Conservation (phyloP, 2,888 invertebrate species). For the Drosophila glabriapex region DNA sequence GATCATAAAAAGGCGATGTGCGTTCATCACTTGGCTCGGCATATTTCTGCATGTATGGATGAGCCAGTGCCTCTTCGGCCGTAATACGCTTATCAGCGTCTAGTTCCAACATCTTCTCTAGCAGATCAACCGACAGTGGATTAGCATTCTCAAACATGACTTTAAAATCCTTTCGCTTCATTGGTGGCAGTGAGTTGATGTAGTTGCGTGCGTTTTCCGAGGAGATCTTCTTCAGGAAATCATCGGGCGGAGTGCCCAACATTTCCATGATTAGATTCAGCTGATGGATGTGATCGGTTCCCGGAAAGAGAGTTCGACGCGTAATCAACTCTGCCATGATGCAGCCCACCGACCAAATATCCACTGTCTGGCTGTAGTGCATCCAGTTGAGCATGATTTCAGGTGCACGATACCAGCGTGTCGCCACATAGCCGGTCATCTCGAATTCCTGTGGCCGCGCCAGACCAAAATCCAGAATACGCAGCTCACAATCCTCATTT, state of each 20-base stretch:
- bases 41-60: slow-evolving; percentile 92
- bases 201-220: slow-evolving; percentile 98
- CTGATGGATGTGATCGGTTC: slow-evolving; percentile 99
- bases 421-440: slow-evolving; percentile 99
- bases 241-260: slow-evolving; percentile 96
- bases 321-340: slow-evolving; percentile 99
- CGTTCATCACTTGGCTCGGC: slow-evolving; percentile 99
- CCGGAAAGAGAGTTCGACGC: slow-evolving; percentile 96
- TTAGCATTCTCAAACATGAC: slow-evolving; percentile 97
- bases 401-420: slow-evolving; percentile 97
- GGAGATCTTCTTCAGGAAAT: slow-evolving; percentile 97
- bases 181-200: slow-evolving; percentile 94
- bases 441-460: slow-evolving; percentile 98
- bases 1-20: slow-evolving; percentile 94
- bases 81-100: slow-evolving; percentile 97
- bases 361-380: slow-evolving; percentile 99
- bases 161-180: slow-evolving; percentile 94
- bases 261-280: slow-evolving; percentile 98
- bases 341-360: slow-evolving; percentile 99
- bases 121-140: slow-evolving; percentile 95
- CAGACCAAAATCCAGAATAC: slow-evolving; percentile 99
- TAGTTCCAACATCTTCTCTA: slow-evolving; percentile 97
- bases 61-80: slow-evolving; percentile 87
- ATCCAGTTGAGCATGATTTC: slow-evolving; percentile 99
- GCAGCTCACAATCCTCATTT: slow-evolving; percentile 99